Evolutionary conservation across 2,797 vertebrate genomes (phyloP).

Genomic region (Enteromius radiatus): DNA sequence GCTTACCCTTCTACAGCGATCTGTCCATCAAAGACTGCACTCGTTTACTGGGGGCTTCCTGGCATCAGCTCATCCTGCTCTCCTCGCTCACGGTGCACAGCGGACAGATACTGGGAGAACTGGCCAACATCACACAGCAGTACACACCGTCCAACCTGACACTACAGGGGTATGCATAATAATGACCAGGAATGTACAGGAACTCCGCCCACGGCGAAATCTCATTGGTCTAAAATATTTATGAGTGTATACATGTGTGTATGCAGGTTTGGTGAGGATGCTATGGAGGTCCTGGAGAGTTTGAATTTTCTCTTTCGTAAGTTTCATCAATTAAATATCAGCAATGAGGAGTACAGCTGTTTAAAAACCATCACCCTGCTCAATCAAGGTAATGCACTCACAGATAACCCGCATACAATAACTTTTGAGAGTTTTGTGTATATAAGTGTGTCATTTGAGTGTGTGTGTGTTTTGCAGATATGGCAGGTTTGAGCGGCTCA

Average conservation of each 20-base stretch:
- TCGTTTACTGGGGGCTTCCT: constrained; percentile 94
- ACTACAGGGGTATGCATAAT: constrained; percentile 82
- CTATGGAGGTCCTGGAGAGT: constrained; percentile 98
- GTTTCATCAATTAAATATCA: constrained; percentile 94
- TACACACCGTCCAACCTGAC: constrained; percentile 94
- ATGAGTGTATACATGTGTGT: constrained; percentile 66
- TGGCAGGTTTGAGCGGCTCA: constrained; percentile 88
- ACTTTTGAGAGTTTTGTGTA: neutral
- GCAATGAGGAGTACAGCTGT: constrained; percentile 95
- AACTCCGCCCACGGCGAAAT: neutral
- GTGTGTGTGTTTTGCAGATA: constrained; percentile 60
- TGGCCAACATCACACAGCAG: constrained; percentile 94
- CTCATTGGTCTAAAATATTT: constrained; percentile 43
- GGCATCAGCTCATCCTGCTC: constrained; percentile 97
- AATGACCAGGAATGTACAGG: neutral
- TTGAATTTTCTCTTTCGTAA: constrained; percentile 97
- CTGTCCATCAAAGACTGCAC: constrained; percentile 99
- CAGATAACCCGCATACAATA: neutral
- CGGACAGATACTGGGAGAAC: constrained; percentile 94
- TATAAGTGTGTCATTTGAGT: constrained; percentile 14
- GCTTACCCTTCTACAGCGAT: constrained; percentile 96
- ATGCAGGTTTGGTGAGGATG: constrained; percentile 94
- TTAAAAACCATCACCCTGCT: constrained; percentile 99
- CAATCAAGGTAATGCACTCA: constrained; percentile 88
- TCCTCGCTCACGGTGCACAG: constrained; percentile 97